phyloP scores from a whole-genome alignment of 2,888 invertebrate genomes.

The Lacanobia oleracea region DNA sequence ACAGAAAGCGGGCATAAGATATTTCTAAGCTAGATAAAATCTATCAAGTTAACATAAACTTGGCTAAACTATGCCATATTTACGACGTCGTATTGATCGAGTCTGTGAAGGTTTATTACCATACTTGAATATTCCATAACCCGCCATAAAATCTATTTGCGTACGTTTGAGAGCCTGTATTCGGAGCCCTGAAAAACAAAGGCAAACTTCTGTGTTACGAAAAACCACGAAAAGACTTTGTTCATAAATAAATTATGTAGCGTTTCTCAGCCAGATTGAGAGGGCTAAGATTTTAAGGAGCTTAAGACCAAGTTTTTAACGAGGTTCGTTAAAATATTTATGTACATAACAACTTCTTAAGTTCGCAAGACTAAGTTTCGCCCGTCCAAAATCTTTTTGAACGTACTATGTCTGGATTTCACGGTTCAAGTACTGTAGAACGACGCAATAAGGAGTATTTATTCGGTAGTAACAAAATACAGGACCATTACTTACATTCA shows the following conservation, averaged over 20 bases:
- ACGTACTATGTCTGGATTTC: slow-evolving; percentile 13
- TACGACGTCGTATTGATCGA: slow-evolving; percentile 43
- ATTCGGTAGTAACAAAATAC: slow-evolving; percentile 44
- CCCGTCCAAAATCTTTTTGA: slow-evolving; percentile 1
- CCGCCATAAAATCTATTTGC: slow-evolving; percentile 47
- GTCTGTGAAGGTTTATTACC: slow-evolving; percentile 44
- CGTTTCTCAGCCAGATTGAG: slow-evolving; percentile 8
- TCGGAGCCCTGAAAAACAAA: slow-evolving; percentile 13
- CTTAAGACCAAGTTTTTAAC: slow-evolving; percentile 37
- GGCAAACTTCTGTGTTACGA: slow-evolving; percentile 5
- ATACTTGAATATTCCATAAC: slow-evolving; percentile 42
- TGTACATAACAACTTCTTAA: slow-evolving; percentile 13
- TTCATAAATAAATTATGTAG: slow-evolving; percentile 16
- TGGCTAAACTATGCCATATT: slow-evolving; percentile 35
- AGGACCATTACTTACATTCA: slow-evolving; percentile 10
- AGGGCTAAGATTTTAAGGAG: slow-evolving; percentile 16
- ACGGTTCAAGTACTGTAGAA: slow-evolving; percentile 14
- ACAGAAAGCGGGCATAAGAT: not conserved
- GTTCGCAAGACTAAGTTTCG: slow-evolving; percentile 15
- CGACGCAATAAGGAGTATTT: slow-evolving; percentile 4
- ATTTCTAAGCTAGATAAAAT: slow-evolving; percentile 5
- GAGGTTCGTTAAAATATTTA: slow-evolving; percentile 52
- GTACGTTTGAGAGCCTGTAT: slow-evolving; percentile 12
- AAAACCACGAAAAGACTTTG: not conserved
- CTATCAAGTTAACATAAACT: slow-evolving; percentile 22